Evolutionary conservation across 2,888 invertebrate genomes (phyloP).

Genomic region (Charanyca ferruginea): DNA sequence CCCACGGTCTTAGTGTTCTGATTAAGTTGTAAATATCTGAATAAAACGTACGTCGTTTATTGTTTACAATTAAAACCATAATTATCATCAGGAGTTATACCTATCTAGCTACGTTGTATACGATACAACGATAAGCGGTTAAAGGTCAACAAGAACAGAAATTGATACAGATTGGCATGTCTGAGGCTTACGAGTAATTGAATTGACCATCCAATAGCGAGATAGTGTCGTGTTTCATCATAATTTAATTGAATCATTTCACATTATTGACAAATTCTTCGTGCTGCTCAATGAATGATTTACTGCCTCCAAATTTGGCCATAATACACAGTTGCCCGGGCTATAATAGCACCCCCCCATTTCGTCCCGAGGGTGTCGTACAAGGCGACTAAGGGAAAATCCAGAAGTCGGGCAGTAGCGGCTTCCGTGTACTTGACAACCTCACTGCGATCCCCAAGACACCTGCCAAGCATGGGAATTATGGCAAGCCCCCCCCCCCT

Average conservation of each 20-base stretch:
- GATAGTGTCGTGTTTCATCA: constrained; percentile 9
- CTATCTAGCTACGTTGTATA: constrained; percentile 19
- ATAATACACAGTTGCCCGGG: too few species aligned
- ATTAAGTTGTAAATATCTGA: too few species aligned
- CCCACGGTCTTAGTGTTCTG: too few species aligned
- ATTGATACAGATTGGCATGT: constrained; percentile 28
- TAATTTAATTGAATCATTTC: constrained; percentile 8
- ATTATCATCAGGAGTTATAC: constrained; percentile 20
- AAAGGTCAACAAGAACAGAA: constrained; percentile 31
- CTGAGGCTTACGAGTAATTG: constrained; percentile 24
- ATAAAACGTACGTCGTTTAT: neutral
- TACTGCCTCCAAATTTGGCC: neutral
- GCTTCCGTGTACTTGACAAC: too few species aligned
- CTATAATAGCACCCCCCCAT: too few species aligned
- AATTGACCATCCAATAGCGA: constrained; percentile 17
- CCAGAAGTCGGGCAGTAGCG: too few species aligned
- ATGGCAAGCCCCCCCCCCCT: too few species aligned
- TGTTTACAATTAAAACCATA: constrained; percentile 24
- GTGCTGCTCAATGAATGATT: too few species aligned
- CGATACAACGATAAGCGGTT: constrained; percentile 14
- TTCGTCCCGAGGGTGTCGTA: too few species aligned
- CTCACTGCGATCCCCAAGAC: too few species aligned
- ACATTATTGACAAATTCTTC: neutral
- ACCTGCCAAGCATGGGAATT: too few species aligned
- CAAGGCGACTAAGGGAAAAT: too few species aligned